These are phyloP conservation scores for Bibio marci DNA, from an alignment of 2,888 invertebrate genomes.

Conservation along the genomic window DNA sequence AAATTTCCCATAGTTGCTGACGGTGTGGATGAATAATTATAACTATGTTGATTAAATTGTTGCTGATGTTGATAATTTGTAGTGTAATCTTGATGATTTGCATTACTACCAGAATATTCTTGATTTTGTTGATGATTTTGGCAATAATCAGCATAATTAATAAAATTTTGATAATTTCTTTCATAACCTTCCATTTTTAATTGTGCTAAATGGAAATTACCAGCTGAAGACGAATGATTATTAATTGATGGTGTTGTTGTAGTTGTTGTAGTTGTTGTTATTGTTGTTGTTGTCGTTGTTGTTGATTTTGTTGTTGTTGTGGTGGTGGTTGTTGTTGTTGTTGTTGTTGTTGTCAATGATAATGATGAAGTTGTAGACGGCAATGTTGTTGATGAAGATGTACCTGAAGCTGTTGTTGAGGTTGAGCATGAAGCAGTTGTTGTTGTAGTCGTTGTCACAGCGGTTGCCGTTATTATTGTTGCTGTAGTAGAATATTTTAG, in stretches of 20 bases:
- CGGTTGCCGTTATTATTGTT: neutral
- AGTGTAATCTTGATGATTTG: slow-evolving; percentile 17
- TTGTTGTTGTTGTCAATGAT: neutral
- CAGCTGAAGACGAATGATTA: neutral
- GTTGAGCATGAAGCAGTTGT: too few relatives aligned
- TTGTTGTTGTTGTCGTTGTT: slow-evolving; percentile 17
- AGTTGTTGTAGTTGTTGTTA: slow-evolving; percentile 4
- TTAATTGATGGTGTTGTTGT: neutral
- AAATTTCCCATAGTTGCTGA: slow-evolving; percentile 7
- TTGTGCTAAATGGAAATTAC: slow-evolving; percentile 19
- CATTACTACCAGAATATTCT: too few relatives aligned
- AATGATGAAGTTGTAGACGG: too few relatives aligned
- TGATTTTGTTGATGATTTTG: slow-evolving; percentile 16
- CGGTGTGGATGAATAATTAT: slow-evolving; percentile 8
- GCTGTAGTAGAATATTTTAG: too few relatives aligned
- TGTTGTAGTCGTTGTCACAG: neutral
- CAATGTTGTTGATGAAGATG: too few relatives aligned
- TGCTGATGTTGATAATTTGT: slow-evolving; percentile 6
- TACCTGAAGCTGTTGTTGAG: too few relatives aligned
- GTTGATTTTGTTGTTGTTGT: slow-evolving; percentile 4
- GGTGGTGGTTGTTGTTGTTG: too few relatives aligned
- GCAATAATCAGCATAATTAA: slow-evolving; percentile 29
- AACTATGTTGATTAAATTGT: slow-evolving; percentile 7
- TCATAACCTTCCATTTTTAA: slow-evolving; percentile 30
- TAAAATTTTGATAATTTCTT: slow-evolving; percentile 30